Percentiles rank a stretch among this genome's conserved stretches.
Conservation (phyloP, 1,140 invertebrate genomes). For the Drosophila ercepeae region DNA sequence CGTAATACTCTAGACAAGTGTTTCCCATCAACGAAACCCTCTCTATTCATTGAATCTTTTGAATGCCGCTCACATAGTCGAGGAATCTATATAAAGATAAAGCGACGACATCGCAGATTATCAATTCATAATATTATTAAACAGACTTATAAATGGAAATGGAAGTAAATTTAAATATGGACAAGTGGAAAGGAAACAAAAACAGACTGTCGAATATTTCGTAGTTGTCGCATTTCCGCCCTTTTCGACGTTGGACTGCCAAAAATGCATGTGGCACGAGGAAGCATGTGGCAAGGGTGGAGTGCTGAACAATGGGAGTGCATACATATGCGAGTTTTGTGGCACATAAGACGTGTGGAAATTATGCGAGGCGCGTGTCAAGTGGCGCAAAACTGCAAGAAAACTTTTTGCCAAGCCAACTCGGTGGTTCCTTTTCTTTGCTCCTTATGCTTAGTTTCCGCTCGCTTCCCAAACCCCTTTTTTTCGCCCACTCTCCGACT, state of each 20-base stretch:
- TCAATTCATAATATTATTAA: constrained; percentile 42
- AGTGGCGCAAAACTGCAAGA: constrained; percentile 58
- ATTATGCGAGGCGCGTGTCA: constrained; percentile 78
- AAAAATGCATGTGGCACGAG: constrained; percentile 72
- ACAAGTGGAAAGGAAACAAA: constrained; percentile 29
- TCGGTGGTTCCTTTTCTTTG: constrained; percentile 14
- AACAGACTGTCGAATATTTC: constrained; percentile 34
- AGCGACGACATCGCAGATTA: constrained; percentile 17
- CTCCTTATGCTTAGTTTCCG: constrained; percentile 26
- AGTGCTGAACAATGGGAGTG: not conserved
- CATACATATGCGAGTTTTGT: constrained; percentile 41
- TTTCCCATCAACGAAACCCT: not conserved
- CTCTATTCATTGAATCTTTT: not conserved
- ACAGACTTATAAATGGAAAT: constrained; percentile 65
- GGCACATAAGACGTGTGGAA: constrained; percentile 48
- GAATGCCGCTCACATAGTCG: constrained; percentile 31
- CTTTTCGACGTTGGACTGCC: constrained; percentile 51
- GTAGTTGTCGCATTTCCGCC: constrained; percentile 76
- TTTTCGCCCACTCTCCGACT: not conserved
- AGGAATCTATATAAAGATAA: constrained; percentile 31
- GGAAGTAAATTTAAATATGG: constrained; percentile 63
- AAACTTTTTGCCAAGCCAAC: constrained; percentile 57
- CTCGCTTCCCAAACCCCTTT: not conserved
- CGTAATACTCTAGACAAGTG: not conserved
- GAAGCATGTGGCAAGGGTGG: not conserved